phyloP scores from a whole-genome alignment of 2,888 invertebrate species.

The Punctoribates punctum region DNA sequence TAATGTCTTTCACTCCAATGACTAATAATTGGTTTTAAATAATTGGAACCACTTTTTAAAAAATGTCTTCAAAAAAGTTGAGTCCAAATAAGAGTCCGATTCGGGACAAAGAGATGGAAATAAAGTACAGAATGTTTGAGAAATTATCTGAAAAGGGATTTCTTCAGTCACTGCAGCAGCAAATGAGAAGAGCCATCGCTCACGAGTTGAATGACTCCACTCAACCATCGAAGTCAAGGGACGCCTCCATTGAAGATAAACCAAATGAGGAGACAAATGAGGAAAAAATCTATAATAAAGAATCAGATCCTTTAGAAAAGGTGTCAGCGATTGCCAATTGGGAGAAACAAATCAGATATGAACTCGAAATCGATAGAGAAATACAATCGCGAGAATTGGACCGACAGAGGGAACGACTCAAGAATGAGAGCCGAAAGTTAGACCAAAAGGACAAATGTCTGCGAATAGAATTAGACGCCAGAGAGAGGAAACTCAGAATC shows the following conservation, averaged over 20 bases:
- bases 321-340: conserved; percentile 42
- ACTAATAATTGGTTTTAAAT: not conserved
- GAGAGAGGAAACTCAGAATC: conserved; percentile 36
- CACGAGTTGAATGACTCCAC: not conserved
- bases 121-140: conserved; percentile 14
- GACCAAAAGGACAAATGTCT: conserved; percentile 38
- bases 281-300: not conserved
- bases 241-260: not conserved
- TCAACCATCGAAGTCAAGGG: not conserved
- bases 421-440: conserved; percentile 31
- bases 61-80: not conserved
- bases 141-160: conserved; percentile 21
- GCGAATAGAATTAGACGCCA: conserved; percentile 38
- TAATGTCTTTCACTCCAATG: not conserved
- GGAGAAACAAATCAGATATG: conserved; percentile 41
- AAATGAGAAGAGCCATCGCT: conserved; percentile 12
- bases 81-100: not conserved
- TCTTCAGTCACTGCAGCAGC: conserved; percentile 12
- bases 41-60: not conserved
- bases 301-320: conserved; percentile 26
- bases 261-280: not conserved
- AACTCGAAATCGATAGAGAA: conserved; percentile 40
- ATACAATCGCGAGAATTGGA: conserved; percentile 38
- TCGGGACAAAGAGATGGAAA: not conserved
- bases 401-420: conserved; percentile 32